Base-by-base conservation (phyloP, 2,888 invertebrate genomes). In the Pammene fasciana region DNA sequence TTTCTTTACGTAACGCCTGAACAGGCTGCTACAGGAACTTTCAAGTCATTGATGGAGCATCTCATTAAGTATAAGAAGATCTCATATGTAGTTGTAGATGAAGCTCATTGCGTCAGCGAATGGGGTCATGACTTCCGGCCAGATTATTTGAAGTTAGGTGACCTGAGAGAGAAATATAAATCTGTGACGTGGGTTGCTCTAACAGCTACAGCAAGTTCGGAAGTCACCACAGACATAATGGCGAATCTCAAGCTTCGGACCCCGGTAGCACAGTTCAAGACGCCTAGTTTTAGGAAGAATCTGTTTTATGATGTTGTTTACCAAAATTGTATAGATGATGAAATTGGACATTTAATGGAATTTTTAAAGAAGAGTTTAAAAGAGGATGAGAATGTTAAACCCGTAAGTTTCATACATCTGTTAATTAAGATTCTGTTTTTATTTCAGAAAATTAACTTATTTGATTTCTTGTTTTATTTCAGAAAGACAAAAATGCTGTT, bases 111-210 rank as follows among this genome's bases (percentile, higher is more conserved):
- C 91, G 98, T 99, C 0, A 98, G 98, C 79, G 97, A 99, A 80
- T 99, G 99, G 99, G 99, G 99, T 0, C 99, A 99, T 89, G 99
- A 99, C 87, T 99, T 99, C 86, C 94, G 98, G 8, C 98, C 98
- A 0, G 98, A 98, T 86, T 99, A 99, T 86, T 93, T 99, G 26
- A 97, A 97, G 86, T 90, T 99, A 34, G 98, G 98, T 13, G 78
- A 85, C 65, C 76, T 92, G 52, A 81, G 92, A 77, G 92, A 92
- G 71, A 83, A 82, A 73, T 95, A 96, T 82, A 94, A 94, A 66
- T 91, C 94, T 66, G 94, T 98, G 71, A 96, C 97, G 0, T 97
- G 97, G 94, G 94, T 99, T 62, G 99, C 99, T 0, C 91, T 99
- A 56, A 99, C 99, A 8, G 99, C 99, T 0, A 99, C 99, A 0